Evolutionary conservation across 2,888 invertebrate species (phyloP), one percentile per base, ranked within the genome.

Genomic region (Lymantria monacha): DNA sequence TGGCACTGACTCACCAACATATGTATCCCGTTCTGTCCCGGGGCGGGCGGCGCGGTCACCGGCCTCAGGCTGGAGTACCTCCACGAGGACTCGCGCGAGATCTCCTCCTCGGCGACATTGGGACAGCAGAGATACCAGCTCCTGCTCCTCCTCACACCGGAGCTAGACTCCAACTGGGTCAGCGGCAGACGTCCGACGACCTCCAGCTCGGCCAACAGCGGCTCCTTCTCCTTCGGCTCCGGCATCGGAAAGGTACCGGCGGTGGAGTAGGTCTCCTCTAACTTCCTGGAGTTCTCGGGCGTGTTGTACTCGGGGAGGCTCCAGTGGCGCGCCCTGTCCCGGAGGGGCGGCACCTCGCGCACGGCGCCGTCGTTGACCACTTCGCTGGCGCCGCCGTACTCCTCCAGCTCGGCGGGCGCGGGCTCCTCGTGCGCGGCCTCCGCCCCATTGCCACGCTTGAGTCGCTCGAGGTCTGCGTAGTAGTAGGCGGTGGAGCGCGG

Each of bases 101-200:
- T 77, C 73, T 89, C 85, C 63, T 89, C 87, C 10, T 89, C 88
- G 0, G 80, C 83, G 30, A 85, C 79, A 40, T 90, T 85, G 0
- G 91, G 91, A 55, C 93, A 92, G 81, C 93, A 94, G 58, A 93
- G 85, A 64, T 93, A 87, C 89, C 94, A 94, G 69, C 93, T 93
- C 50, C 93, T 74, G 65, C 93, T 93, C 57, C 93, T 81, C 44
- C 93, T 81, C 0, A 93, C 87, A 1, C 86, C 86, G 0, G 81
- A 67, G 0, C 77, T 69, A 0, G 74, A 67, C 1, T 87, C 88
- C 62, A 90, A 44, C 59, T 89, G 86, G 0, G 79, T 86, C 44
- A 90, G 43, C 1, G 90, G 90, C 30, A 89, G 44, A 1, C 89
- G 55, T 0, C 90, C 90, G 0, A 90, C 91, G 0, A 85, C 79